These are phyloP conservation scores for Drosophila koepferae DNA, from an alignment of 2,888 invertebrate species.

Conservation along the genomic window DNA sequence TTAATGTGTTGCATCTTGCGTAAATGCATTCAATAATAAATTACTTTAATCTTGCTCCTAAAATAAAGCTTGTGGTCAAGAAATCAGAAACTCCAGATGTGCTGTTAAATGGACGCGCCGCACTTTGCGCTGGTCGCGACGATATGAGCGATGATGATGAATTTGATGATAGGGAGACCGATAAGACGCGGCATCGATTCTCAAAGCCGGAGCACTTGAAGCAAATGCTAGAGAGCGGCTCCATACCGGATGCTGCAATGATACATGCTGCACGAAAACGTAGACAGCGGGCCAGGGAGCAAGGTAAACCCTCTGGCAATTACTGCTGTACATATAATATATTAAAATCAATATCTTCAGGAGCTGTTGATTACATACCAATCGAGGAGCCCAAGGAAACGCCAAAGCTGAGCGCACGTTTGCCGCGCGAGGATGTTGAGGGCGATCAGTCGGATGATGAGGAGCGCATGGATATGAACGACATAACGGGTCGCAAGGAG, in stretches of 20 bases:
- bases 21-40: slow-evolving; percentile 39
- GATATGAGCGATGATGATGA: slow-evolving; percentile 88
- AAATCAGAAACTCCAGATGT: slow-evolving; percentile 87
- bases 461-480: slow-evolving; percentile 94
- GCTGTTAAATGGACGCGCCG: slow-evolving; percentile 92
- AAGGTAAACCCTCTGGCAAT: slow-evolving; percentile 84
- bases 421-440: slow-evolving; percentile 92
- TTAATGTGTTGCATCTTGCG: background rate
- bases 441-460: slow-evolving; percentile 93
- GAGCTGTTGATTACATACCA: slow-evolving; percentile 88
- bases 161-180: slow-evolving; percentile 86
- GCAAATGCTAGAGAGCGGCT: slow-evolving; percentile 93
- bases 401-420: slow-evolving; percentile 86
- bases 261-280: slow-evolving; percentile 98
- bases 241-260: slow-evolving; percentile 98
- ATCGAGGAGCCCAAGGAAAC: slow-evolving; percentile 86
- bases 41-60: slow-evolving; percentile 28
- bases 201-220: slow-evolving; percentile 90
- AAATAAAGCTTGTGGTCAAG: slow-evolving; percentile 86
- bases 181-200: slow-evolving; percentile 86
- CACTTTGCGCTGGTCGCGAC: slow-evolving; percentile 91
- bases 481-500: slow-evolving; percentile 91
- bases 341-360: slow-evolving; percentile 49
- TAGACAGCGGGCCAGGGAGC: slow-evolving; percentile 96
- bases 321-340: background rate